Conservation (phyloP, 1,140 invertebrate species). For the Drosophila takahashii region DNA sequence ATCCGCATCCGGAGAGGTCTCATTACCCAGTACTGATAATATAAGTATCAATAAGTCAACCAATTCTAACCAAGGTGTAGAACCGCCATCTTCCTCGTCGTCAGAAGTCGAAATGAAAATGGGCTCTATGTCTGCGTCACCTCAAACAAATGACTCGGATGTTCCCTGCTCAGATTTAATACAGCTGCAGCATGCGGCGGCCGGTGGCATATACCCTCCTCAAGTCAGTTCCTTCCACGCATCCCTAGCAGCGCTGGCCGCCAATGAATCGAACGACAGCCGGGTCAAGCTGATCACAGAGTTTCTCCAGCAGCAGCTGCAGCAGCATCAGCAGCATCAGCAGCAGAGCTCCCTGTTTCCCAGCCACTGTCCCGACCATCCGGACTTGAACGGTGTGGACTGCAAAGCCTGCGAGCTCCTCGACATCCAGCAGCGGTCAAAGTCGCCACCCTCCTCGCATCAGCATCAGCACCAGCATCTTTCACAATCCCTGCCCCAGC, state of each 20-base stretch:
- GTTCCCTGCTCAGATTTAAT: slow-evolving; percentile 57
- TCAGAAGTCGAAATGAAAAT: slow-evolving; percentile 20
- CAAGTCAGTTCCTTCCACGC: slow-evolving; percentile 75
- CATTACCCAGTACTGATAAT: slow-evolving; percentile 78
- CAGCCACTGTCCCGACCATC: slow-evolving; percentile 80
- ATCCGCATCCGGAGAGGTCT: slow-evolving; percentile 14
- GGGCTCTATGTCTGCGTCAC: slow-evolving; percentile 11
- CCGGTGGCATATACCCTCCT: slow-evolving; percentile 37
- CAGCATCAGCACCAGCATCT: slow-evolving; percentile 25
- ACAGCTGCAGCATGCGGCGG: slow-evolving; percentile 40
- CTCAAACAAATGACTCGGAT: slow-evolving; percentile 38
- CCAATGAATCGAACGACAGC: slow-evolving; percentile 66
- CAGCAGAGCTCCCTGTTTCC: slow-evolving; percentile 65
- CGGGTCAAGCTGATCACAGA: slow-evolving; percentile 78
- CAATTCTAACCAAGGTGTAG: slow-evolving; percentile 31
- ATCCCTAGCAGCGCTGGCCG: slow-evolving; percentile 67
- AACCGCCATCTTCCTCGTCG: slow-evolving; percentile 13
- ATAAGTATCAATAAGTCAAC: slow-evolving; percentile 75
- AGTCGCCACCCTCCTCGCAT: slow-evolving; percentile 57
- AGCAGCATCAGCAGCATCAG: slow-evolving; percentile 62
- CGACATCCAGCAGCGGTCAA: slow-evolving; percentile 60
- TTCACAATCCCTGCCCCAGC: slow-evolving; percentile 60
- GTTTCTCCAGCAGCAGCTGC: slow-evolving; percentile 78
- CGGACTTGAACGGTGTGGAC: slow-evolving; percentile 70
- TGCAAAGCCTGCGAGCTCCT: slow-evolving; percentile 81